These are phyloP conservation scores for Fragum fragum DNA, from an alignment of 2,888 invertebrate genomes.

Conservation along the genomic window DNA sequence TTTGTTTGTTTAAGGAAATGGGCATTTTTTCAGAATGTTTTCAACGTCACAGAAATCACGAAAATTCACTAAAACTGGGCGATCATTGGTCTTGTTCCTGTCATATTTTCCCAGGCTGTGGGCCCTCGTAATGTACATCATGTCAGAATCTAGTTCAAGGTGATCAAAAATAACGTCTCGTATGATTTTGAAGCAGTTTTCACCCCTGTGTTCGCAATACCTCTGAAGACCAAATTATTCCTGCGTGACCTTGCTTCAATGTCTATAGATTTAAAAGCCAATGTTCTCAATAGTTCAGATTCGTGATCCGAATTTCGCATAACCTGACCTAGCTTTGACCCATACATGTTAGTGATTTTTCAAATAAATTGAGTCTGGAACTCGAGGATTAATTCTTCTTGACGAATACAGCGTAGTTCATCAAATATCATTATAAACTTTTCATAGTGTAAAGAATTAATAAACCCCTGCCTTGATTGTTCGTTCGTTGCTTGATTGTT, in stretches of 20 bases:
- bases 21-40: background rate
- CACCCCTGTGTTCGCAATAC: background rate
- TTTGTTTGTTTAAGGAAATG: background rate
- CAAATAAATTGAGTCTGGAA: background rate
- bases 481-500: background rate
- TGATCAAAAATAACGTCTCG: constrained; percentile 5
- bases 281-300: constrained; percentile 7
- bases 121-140: background rate
- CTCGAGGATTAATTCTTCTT: background rate
- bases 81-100: background rate
- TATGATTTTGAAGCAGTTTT: constrained; percentile 9
- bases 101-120: background rate
- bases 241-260: constrained; percentile 7
- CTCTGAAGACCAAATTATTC: background rate
- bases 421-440: background rate
- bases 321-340: constrained; percentile 7
- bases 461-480: background rate
- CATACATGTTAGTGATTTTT: background rate
- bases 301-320: background rate
- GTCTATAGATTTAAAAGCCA: constrained; percentile 6
- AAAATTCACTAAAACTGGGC: background rate
- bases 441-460: background rate
- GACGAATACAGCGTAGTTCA: background rate
- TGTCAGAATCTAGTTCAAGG: background rate
- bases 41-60: background rate